Conservation (phyloP, 2,113 vertebrate species). For the Nothoprocta pentlandii region DNA sequence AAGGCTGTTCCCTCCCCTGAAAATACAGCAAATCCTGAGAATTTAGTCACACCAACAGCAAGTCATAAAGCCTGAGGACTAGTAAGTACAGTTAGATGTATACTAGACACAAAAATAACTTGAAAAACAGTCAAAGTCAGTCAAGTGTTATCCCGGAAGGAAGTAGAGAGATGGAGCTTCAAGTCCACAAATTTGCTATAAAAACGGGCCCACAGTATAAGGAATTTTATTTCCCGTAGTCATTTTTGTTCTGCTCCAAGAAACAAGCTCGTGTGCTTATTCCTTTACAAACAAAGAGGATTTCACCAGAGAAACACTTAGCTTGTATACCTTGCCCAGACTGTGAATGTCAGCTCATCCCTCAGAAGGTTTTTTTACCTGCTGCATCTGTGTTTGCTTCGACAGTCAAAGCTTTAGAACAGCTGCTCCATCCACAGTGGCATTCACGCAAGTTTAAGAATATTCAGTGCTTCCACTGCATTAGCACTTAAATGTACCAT, state of each 20-base stretch:
- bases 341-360: background rate
- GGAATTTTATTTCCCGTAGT: background rate
- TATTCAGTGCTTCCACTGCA: background rate
- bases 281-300: background rate
- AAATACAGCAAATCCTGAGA: background rate
- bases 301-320: fast-evolving
- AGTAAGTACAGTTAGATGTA: background rate
- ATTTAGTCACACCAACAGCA: background rate
- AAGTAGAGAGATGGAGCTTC: background rate
- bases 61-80: background rate
- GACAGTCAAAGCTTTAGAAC: background rate
- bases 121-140: background rate
- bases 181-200: background rate
- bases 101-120: background rate
- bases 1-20: fast-evolving
- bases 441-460: background rate
- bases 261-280: background rate
- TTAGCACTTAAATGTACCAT: background rate
- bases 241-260: background rate
- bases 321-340: background rate
- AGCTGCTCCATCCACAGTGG: background rate
- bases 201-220: background rate
- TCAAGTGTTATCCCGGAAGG: background rate
- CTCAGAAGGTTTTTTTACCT: background rate
- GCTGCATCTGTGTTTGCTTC: background rate